Conservation (phyloP, 2,888 invertebrate species). For the Agrochola litura region DNA sequence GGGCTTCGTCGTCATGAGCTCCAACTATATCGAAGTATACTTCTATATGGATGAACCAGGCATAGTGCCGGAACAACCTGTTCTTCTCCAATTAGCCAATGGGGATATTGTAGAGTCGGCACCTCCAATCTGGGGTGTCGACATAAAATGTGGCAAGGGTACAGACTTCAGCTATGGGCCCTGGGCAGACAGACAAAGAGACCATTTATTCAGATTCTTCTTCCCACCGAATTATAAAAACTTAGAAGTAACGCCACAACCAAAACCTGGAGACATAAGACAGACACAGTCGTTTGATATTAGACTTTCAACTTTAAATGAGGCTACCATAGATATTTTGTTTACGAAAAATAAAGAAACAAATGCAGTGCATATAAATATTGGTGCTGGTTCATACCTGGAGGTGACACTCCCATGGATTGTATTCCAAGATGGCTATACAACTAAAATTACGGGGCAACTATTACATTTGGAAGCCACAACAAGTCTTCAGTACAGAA, state of each 20-base stretch:
- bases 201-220: slow-evolving; percentile 98
- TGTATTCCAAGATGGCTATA: slow-evolving; percentile 96
- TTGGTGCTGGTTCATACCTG: slow-evolving; percentile 98
- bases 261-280: slow-evolving; percentile 96
- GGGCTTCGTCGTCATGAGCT: slow-evolving; percentile 99
- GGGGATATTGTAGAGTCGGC: slow-evolving; percentile 98
- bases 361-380: slow-evolving; percentile 98
- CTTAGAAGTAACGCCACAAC: slow-evolving; percentile 94
- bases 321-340: slow-evolving; percentile 98
- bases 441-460: slow-evolving; percentile 97
- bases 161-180: slow-evolving; percentile 99
- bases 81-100: slow-evolving; percentile 96
- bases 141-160: slow-evolving; percentile 98
- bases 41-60: slow-evolving; percentile 99
- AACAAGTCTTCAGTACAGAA: slow-evolving; percentile 98
- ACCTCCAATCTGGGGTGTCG: slow-evolving; percentile 98
- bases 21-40: slow-evolving; percentile 98
- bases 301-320: slow-evolving; percentile 96
- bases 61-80: slow-evolving; percentile 97
- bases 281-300: slow-evolving; percentile 98
- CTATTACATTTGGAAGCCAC: slow-evolving; percentile 98
- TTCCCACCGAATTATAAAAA: slow-evolving; percentile 97
- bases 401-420: slow-evolving; percentile 99
- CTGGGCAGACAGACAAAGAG: slow-evolving; percentile 99
- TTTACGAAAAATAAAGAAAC: slow-evolving; percentile 98